Percentiles rank a stretch among this genome's conserved stretches.
Evolutionary conservation across 2,113 vertebrate species (phyloP).

Genomic region (Cephalopholis sonnerati): DNA sequence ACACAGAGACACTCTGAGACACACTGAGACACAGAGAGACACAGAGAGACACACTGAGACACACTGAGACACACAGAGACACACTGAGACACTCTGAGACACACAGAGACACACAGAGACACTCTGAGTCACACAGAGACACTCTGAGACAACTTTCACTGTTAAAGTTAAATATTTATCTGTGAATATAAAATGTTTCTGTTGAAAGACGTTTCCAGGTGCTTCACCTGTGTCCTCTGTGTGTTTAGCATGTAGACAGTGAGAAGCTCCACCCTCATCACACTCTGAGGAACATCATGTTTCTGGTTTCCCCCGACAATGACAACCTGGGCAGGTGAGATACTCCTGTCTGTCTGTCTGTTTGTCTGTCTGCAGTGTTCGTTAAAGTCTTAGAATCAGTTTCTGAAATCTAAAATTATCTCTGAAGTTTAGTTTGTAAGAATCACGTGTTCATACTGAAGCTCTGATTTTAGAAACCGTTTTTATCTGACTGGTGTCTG

Average conservation of each 20-base stretch:
- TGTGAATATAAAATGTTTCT: too few species aligned
- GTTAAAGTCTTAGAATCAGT: too few species aligned
- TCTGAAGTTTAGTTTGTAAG: background rate
- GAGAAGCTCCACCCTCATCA: conserved; percentile 97
- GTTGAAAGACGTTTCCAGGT: too few species aligned
- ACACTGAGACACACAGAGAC: background rate
- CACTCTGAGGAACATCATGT: conserved; percentile 98
- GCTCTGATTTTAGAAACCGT: background rate
- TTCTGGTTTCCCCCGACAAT: conserved; percentile 93
- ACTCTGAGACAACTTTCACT: background rate
- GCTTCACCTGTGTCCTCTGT: background rate
- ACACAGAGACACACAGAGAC: background rate
- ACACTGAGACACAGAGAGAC: background rate
- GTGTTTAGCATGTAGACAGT: conserved; percentile 91
- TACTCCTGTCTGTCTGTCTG: background rate
- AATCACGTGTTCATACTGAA: background rate
- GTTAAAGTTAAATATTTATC: too few species aligned
- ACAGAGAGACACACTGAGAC: background rate
- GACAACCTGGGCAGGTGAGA: conserved; percentile 95
- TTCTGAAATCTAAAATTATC: too few species aligned
- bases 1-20: background rate
- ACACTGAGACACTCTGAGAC: background rate
- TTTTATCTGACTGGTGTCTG: background rate
- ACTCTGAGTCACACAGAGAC: background rate
- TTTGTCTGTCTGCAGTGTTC: too few species aligned